Evolutionary conservation across 1,140 invertebrate genomes (phyloP).

Genomic region (Spodoptera litura): DNA sequence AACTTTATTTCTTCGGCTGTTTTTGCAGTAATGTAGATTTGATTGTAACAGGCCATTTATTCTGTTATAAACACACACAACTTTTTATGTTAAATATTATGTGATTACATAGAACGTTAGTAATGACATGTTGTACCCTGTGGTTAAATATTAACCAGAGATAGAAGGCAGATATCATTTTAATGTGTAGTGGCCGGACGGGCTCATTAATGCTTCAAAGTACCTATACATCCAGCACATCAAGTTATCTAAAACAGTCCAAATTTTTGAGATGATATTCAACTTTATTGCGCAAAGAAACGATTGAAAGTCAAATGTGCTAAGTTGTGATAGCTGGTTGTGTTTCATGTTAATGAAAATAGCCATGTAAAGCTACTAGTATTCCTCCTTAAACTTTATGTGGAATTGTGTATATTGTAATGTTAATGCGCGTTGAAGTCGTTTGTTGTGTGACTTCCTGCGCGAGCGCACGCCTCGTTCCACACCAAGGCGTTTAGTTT

Average conservation of each 20-base stretch:
- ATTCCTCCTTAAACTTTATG: not conserved
- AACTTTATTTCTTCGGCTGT: too few relatives aligned
- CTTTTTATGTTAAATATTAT: slow-evolving; percentile 7
- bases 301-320: too few relatives aligned
- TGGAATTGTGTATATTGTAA: not conserved
- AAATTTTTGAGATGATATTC: too few relatives aligned
- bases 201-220: not conserved
- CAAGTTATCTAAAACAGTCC: too few relatives aligned
- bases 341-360: not conserved
- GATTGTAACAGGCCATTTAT: slow-evolving; percentile 1
- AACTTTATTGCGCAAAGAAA: too few relatives aligned
- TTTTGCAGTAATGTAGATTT: not conserved
- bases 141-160: not conserved
- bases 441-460: slow-evolving; percentile 59
- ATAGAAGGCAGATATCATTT: slow-evolving; percentile 6
- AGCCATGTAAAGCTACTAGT: not conserved
- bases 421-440: slow-evolving; percentile 51
- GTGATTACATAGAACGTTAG: slow-evolving; percentile 3
- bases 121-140: not conserved
- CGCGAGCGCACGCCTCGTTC: slow-evolving; percentile 60
- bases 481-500: slow-evolving; percentile 49
- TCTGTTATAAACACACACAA: not conserved
- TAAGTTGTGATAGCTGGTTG: too few relatives aligned
- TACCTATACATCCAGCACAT: not conserved
- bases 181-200: slow-evolving; percentile 6